Evolutionary conservation across 2,888 invertebrate species (phyloP).

Genomic region (Calameuta idolon): DNA sequence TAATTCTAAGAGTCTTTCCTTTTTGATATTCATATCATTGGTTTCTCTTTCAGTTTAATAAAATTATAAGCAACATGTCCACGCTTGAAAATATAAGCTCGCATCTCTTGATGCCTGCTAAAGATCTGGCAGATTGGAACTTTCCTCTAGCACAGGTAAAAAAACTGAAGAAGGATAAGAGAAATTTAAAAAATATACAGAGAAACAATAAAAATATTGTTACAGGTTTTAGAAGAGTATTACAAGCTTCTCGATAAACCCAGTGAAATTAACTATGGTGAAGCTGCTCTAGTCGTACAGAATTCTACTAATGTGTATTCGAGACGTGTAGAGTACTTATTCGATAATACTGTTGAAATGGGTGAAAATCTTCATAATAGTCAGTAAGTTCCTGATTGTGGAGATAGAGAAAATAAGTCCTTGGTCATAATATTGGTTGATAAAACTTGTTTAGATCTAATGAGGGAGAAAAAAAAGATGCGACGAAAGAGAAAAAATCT

Average conservation of each 20-base stretch:
- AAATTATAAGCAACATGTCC: neutral
- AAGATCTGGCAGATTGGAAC: slow-evolving; percentile 57
- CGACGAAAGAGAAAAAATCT: slow-evolving; percentile 32
- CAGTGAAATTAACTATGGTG: slow-evolving; percentile 74
- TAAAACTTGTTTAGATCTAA: slow-evolving; percentile 1
- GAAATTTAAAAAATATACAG: neutral
- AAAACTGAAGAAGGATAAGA: neutral
- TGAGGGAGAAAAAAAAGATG: slow-evolving; percentile 9
- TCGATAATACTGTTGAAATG: slow-evolving; percentile 66
- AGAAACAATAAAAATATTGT: neutral
- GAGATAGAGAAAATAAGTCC: neutral
- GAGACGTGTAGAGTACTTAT: slow-evolving; percentile 78
- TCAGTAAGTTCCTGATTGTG: slow-evolving; percentile 36
- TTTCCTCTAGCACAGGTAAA: slow-evolving; percentile 57
- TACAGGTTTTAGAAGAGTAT: slow-evolving; percentile 53
- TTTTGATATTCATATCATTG: neutral
- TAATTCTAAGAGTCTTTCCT: neutral
- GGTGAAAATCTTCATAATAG: slow-evolving; percentile 61
- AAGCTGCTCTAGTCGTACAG: slow-evolving; percentile 83
- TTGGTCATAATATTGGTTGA: neutral
- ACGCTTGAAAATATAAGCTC: slow-evolving; percentile 36
- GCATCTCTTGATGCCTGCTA: slow-evolving; percentile 53
- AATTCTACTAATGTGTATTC: slow-evolving; percentile 79
- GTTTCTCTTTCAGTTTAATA: neutral
- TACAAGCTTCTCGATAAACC: slow-evolving; percentile 43